A percentile compares a stretch with the other conserved stretches of the same genome.
Evolutionary conservation across 1,140 invertebrate species (phyloP).

Genomic region (Monochamus saltuarius): DNA sequence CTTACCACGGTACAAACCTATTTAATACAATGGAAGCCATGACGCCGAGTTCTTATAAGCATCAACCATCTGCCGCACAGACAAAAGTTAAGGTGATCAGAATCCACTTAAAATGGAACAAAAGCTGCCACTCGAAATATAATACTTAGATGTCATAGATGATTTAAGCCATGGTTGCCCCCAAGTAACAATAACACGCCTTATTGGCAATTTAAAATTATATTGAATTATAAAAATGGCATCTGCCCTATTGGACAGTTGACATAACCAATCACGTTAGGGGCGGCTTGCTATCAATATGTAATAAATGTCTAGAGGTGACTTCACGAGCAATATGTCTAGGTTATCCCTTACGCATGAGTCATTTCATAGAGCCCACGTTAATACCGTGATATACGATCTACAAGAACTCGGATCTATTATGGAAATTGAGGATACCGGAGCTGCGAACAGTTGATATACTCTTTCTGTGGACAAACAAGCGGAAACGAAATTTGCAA

Average conservation of each 20-base stretch:
- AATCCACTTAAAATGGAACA: constrained; percentile 1
- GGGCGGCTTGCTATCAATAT: constrained; percentile 25
- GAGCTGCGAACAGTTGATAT: too few relatives aligned
- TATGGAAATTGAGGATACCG: constrained; percentile 31
- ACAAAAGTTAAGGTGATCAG: not conserved
- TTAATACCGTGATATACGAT: constrained; percentile 29
- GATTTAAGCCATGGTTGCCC: constrained; percentile 29
- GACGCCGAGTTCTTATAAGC: not conserved
- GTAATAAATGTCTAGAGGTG: constrained; percentile 32
- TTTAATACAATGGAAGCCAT: too few relatives aligned
- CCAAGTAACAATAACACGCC: constrained; percentile 27
- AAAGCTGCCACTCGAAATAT: constrained; percentile 1
- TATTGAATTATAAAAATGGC: constrained; percentile 32
- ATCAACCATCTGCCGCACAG: not conserved
- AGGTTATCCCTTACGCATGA: constrained; percentile 35
- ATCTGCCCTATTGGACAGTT: constrained; percentile 29
- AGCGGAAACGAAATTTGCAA: too few relatives aligned
- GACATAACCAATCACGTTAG: constrained; percentile 22
- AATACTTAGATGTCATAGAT: constrained; percentile 32
- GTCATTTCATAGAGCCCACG: constrained; percentile 35
- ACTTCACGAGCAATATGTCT: constrained; percentile 31
- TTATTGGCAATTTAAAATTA: constrained; percentile 33
- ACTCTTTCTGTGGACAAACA: too few relatives aligned
- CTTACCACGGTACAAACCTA: too few relatives aligned
- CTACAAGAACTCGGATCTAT: constrained; percentile 29